phyloP scores from a whole-genome alignment of 2,113 vertebrate species.

The Cyanoramphus novaezelandiae region DNA sequence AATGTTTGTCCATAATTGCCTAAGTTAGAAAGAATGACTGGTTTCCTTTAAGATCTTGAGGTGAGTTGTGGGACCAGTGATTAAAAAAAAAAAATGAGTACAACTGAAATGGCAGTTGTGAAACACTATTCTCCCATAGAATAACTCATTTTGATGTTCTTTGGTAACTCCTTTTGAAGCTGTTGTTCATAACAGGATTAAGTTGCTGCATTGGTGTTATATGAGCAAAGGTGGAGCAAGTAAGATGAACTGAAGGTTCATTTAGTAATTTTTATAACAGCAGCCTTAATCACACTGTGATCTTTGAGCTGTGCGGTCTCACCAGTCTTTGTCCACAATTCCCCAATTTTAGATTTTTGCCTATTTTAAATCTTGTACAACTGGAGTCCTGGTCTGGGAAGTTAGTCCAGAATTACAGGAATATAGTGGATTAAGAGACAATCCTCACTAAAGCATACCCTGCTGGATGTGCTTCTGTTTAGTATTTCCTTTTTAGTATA shows the following conservation, averaged over 20 bases:
- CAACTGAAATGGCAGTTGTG: background rate
- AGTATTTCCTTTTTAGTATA: background rate
- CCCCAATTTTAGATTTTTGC: background rate
- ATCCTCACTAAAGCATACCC: background rate
- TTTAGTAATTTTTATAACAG: background rate
- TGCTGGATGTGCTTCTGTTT: background rate
- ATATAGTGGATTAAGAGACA: background rate
- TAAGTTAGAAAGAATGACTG: background rate
- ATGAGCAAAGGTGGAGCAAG: slow-evolving; percentile 32
- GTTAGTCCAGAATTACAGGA: background rate
- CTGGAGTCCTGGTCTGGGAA: background rate
- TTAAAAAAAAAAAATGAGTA: background rate
- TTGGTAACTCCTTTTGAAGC: background rate
- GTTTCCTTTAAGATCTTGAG: background rate
- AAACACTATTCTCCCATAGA: background rate
- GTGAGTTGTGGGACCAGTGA: background rate
- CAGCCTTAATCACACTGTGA: background rate
- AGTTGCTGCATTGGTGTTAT: background rate
- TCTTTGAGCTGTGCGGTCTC: background rate
- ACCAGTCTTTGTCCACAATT: background rate
- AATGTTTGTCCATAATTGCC: background rate
- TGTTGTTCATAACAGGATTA: background rate
- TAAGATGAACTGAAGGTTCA: background rate
- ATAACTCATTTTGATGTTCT: background rate
- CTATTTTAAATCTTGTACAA: background rate